Base-by-base conservation (phyloP, 2,888 invertebrate genomes). In the Campoplex nolae region DNA sequence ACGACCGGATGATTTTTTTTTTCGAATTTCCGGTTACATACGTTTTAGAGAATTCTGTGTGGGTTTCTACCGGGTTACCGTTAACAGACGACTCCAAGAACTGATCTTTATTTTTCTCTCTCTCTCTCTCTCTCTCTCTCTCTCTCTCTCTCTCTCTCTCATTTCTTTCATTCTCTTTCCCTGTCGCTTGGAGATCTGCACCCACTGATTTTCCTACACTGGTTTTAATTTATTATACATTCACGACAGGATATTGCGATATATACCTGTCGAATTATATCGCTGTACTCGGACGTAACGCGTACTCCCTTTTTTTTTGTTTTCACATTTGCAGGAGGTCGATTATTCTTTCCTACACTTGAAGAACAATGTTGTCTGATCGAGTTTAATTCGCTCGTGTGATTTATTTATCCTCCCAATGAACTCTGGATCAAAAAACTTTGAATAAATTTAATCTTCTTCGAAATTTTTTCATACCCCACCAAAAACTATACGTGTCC, bases 41-140 rank as follows among this genome's bases (percentile, higher is more conserved):
- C 54, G 38, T 54, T 68, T 62, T 11, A 16, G 56, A 71, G 65
- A 65, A 73, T 62, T 85, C 76, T 78, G 89, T 86, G 89, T 89
- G 88, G 89, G 89, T 88, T 88, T 84, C 81, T 81, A 82, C 65
- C 65, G 79, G 67, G 79, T 79, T 86, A 86, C 82, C 81, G 78
- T 82, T 80, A 79, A 73, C 58, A 75, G 68, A 79, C 70, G 79
- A 77, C 70, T 71, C 74, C 54, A 76, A 75, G 48, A 75, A 81
- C 81, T 82, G 76, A 89, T 85, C 84, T 76, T 32, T 67, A 54
- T 86, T 79, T 73, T 83, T 84, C 84, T 83, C 88, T 85, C 80
- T 54, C 16, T 48, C 18, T 32, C 51, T 32, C 16, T 73, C 84
- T 84, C 84, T 83, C 88, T 85, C 80, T 54, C 16, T 48, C 18